phyloP scores from a whole-genome alignment of 2,113 vertebrate genomes.

The Tragelaphus strepsiceros region DNA sequence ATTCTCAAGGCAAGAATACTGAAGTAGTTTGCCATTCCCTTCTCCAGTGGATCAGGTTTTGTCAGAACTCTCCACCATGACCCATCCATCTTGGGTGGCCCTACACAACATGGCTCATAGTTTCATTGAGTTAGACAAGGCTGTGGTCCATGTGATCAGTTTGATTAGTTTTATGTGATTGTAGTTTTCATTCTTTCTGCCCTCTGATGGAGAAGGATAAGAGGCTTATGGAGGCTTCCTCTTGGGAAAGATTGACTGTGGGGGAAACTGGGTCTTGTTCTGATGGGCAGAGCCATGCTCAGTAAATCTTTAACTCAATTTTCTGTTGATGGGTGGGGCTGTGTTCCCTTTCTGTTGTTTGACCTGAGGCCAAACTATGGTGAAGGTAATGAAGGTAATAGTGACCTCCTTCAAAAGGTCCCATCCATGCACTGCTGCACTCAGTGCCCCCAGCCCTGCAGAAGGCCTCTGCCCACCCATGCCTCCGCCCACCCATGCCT shows the following conservation, averaged over 20 bases:
- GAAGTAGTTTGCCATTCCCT: not conserved
- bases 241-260: not conserved
- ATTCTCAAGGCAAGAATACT: not conserved
- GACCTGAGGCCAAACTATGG: not conserved
- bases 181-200: not conserved
- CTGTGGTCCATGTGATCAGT: not conserved
- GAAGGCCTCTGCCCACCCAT: not conserved
- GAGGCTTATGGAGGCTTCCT: not conserved
- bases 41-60: not conserved
- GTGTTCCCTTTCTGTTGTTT: not conserved
- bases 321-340: not conserved
- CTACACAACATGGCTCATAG: fast-evolving
- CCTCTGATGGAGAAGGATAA: not conserved
- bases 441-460: not conserved
- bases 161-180: not conserved
- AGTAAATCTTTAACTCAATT: not conserved
- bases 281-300: not conserved
- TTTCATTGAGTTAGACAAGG: not conserved
- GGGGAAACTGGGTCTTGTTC: not conserved
- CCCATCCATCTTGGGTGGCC: not conserved
- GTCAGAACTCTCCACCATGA: not conserved
- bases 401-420: not conserved
- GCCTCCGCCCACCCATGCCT: not conserved
- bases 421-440: fast-evolving
- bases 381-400: not conserved